Percentiles rank a stretch among this genome's conserved stretches.
phyloP scores from a whole-genome alignment of 2,797 vertebrate species.

The Mormyrops boulengeri region DNA sequence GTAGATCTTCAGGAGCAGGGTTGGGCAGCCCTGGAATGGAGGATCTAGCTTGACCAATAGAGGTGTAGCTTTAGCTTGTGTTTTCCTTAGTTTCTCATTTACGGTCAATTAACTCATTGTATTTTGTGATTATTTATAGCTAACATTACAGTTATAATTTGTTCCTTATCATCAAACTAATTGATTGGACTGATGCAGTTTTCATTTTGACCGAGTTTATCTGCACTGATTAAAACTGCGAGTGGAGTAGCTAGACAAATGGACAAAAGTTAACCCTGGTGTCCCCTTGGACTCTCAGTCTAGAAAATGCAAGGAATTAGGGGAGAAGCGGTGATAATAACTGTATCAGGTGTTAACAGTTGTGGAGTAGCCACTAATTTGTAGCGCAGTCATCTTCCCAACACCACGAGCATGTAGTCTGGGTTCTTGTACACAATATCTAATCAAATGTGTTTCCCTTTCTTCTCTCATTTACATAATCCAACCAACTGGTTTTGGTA shows the following conservation, averaged over 20 bases:
- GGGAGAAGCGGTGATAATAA: background rate
- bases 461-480: background rate
- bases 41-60: background rate
- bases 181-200: background rate
- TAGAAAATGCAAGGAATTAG: background rate
- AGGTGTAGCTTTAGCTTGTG: background rate
- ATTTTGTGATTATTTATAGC: background rate
- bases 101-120: background rate
- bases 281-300: background rate
- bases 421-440: background rate
- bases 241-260: background rate
- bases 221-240: background rate
- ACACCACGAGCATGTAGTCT: background rate
- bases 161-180: background rate
- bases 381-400: background rate
- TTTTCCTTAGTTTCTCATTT: background rate
- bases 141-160: background rate
- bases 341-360: background rate
- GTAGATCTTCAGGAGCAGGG: background rate
- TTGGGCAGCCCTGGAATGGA: background rate
- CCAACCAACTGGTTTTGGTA: background rate
- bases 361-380: slow-evolving; percentile 5
- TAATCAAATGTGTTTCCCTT: background rate
- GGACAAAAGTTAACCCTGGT: background rate
- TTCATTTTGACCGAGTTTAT: background rate